These are phyloP conservation scores for Linepithema humile DNA, from an alignment of 1,140 invertebrate species.

Conservation along the genomic window DNA sequence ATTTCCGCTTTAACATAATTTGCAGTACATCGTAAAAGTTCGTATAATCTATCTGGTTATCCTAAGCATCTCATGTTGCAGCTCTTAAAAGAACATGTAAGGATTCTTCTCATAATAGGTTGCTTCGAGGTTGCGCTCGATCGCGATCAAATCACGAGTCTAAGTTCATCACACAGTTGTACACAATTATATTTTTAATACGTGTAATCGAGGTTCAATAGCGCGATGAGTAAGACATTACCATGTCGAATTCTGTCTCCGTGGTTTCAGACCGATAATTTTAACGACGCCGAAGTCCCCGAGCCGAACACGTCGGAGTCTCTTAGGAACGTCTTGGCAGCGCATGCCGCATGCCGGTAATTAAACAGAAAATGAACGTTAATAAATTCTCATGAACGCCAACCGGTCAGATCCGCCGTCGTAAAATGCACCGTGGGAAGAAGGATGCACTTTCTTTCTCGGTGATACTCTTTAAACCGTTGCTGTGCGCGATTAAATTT, in stretches of 20 bases:
- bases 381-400: constrained; percentile 75
- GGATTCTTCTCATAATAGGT: background rate
- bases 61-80: background rate
- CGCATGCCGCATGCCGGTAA: constrained; percentile 68
- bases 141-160: background rate
- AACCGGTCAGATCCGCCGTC: constrained; percentile 45
- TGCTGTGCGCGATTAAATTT: constrained; percentile 29
- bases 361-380: constrained; percentile 78
- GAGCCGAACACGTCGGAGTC: constrained; percentile 27
- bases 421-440: constrained; percentile 69
- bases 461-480: constrained; percentile 26
- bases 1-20: background rate
- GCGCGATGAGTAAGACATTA: constrained; percentile 61
- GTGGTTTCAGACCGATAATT: constrained; percentile 54
- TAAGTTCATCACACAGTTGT: background rate
- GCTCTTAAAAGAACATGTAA: background rate
- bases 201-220: constrained; percentile 46
- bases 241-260: constrained; percentile 45
- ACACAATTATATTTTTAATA: background rate
- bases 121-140: background rate
- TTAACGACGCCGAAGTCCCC: constrained; percentile 53
- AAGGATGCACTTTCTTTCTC: constrained; percentile 42
- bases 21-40: background rate
- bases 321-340: constrained; percentile 53
- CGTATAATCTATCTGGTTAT: background rate